Base-by-base conservation (phyloP, 2,113 vertebrate genomes). In the Zingel zingel region DNA sequence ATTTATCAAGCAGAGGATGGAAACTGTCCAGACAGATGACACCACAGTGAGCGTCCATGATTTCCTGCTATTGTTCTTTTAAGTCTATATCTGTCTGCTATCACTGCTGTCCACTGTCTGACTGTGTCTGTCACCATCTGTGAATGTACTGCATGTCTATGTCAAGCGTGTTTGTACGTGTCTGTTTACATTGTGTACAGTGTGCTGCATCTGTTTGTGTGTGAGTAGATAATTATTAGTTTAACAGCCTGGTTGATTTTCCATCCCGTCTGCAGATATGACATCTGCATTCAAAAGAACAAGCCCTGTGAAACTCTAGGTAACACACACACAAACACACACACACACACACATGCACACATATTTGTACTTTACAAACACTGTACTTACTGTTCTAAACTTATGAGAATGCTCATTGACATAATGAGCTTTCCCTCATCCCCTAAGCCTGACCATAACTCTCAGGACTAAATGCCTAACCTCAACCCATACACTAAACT, bases 271-370 rank as follows among this genome's bases (percentile, higher is more conserved):
- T 73, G 27, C 94, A 99, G 98, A 91, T 99, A 99, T 0, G 98
- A 99, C 95, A 99, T 99, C 82, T 99, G 98, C 95, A 99, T 99
- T 94, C 99, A 99, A 93, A 99, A 99, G 96, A 99, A 99, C 91
- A 99, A 99, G 79, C 98, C 98, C 0, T 99, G 98, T 10, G 98
- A 98, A 92, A 99, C 98, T 0, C 88, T 99, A 94, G 98, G 98
- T 99, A 97, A 93, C 25, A 65, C 76, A 67, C 76, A 47, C 58
- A 48, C 72, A 73, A 53, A 69, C 56, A 54, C 68, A 62, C 56
- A 76, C 45, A 56, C 74, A 74, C 74, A 71, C 21, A 72, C 68
- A 67, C 59, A 57, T 51, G 75, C 30, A 50, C 45, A 58, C 25
- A 39, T 11, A 58, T 51, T 43, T 45, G 58, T 39, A 45, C 39